Percentiles rank a stretch among this genome's conserved stretches.
phyloP scores from a whole-genome alignment of 1,140 invertebrate genomes.

The Diploscapter pachys region DNA sequence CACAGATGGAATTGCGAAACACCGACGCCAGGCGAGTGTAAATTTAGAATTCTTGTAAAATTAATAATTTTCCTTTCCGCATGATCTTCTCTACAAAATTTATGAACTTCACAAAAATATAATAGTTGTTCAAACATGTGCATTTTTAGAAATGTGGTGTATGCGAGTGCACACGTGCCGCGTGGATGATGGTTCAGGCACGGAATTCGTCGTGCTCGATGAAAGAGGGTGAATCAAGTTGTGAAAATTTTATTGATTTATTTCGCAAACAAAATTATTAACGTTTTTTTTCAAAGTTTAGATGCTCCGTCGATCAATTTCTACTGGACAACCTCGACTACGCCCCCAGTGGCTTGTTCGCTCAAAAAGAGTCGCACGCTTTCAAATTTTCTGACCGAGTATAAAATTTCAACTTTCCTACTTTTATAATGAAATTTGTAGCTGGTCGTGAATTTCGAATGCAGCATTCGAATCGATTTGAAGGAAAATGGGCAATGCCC shows the following conservation, averaged over 20 bases:
- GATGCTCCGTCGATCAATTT: conserved; percentile 54
- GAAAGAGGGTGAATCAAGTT: conserved; percentile 41
- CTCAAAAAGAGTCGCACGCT: conserved; percentile 57
- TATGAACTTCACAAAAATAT: no score
- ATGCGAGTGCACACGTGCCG: conserved; percentile 52
- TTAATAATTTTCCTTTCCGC: no score
- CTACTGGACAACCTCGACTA: conserved; percentile 55
- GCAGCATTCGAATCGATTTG: conserved; percentile 51
- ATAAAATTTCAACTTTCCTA: neutral
- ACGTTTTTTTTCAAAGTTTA: conserved; percentile 29
- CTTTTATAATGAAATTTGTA: neutral
- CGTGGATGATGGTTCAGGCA: conserved; percentile 54
- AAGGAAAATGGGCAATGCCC: conserved; percentile 48
- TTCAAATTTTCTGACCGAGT: conserved; percentile 55
- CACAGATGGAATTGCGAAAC: conserved; percentile 54
- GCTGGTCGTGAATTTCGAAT: conserved; percentile 57
- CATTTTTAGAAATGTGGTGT: conserved; percentile 49
- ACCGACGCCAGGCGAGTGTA: conserved; percentile 42
- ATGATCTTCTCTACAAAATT: conserved; percentile 6
- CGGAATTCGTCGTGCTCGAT: conserved; percentile 51
- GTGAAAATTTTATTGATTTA: neutral
- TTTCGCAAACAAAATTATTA: conserved; percentile 2
- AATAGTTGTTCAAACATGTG: no score
- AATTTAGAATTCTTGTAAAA: neutral
- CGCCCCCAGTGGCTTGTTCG: conserved; percentile 43